Evolutionary conservation across 2,888 invertebrate genomes (phyloP), one percentile per base, ranked within the genome.

Genomic region (Eilema sororculum): DNA sequence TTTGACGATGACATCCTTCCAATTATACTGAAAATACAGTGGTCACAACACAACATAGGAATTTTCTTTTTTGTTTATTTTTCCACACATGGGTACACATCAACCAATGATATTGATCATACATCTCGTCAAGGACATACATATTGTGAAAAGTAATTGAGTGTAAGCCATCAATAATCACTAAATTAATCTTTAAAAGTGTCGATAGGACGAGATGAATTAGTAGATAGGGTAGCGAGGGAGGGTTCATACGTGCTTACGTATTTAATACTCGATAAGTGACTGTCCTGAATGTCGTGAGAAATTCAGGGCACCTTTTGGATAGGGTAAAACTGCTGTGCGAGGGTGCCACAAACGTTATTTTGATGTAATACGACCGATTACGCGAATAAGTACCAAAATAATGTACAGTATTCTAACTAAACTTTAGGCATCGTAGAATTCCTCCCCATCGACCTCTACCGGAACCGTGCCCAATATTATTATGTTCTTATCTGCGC

Each of bases 101-200:
- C 30, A 4, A 33, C 30, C 10, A 41, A 41, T 41, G 16, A 41
- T 41, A 41, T 41, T 41, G 41, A 41, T 41, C 33, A 37, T 46
- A 16, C 6, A 6, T 20, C n/a, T 52, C 52, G n/a, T 52, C 52
- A 5, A n/a, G 52, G 2, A 52, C n/a, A n/a, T 6, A 6, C 4
- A 20, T 0, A 20, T 46, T 9, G n/a, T 52, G 52, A 52, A 52
- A 52, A 52, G 52, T 62, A 62, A 37, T 22, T 24, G 37, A 37
- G 24, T 41, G 16, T 24, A 37, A 62, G 24, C 24, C 62, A 61
- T 37, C 61, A 61, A 61, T 61, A 61, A 61, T 61, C 60, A 61
- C 28, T 60, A 33, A 61, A 37, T 46, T 77, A 72, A 77, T 73
- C 71, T 63, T 67, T 67, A 33, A 69, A 71, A 77, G 77, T 78